Evolutionary conservation across 2,113 vertebrate genomes (phyloP).

Genomic region (Gila orcuttii): DNA sequence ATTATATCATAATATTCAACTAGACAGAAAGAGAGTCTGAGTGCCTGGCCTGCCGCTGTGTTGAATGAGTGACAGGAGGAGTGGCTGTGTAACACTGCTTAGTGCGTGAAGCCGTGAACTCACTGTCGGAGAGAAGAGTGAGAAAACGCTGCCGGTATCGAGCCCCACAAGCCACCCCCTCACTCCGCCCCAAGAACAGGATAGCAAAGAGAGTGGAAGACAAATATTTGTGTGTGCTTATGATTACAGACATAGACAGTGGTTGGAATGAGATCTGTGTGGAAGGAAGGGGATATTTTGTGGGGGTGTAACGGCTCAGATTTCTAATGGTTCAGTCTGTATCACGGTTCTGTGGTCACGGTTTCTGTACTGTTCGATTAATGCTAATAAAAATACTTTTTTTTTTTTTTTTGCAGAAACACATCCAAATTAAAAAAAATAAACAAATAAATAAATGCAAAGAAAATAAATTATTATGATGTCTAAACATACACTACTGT

Average conservation of each 20-base stretch:
- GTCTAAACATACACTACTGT: neutral
- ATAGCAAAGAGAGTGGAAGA: neutral
- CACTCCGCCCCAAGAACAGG: too few relatives aligned
- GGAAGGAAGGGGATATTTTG: neutral
- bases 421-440: neutral
- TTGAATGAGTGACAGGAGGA: too few relatives aligned
- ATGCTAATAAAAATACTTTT: neutral
- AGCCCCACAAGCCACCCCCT: too few relatives aligned
- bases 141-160: too few relatives aligned
- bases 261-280: conserved; percentile 18
- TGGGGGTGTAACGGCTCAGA: neutral
- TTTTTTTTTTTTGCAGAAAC: neutral
- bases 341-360: neutral
- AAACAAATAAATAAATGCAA: too few relatives aligned
- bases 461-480: too few relatives aligned
- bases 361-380: neutral
- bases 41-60: too few relatives aligned
- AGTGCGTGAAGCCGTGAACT: too few relatives aligned
- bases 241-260: neutral
- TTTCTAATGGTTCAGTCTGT: neutral
- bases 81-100: too few relatives aligned
- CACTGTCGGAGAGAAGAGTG: too few relatives aligned
- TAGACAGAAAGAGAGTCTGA: too few relatives aligned
- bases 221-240: conserved; percentile 4
- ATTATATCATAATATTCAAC: too few relatives aligned